Percentiles rank a stretch among this genome's conserved stretches.
Evolutionary conservation across 2,888 invertebrate genomes (phyloP).

Genomic region (Adelognathus sp.): DNA sequence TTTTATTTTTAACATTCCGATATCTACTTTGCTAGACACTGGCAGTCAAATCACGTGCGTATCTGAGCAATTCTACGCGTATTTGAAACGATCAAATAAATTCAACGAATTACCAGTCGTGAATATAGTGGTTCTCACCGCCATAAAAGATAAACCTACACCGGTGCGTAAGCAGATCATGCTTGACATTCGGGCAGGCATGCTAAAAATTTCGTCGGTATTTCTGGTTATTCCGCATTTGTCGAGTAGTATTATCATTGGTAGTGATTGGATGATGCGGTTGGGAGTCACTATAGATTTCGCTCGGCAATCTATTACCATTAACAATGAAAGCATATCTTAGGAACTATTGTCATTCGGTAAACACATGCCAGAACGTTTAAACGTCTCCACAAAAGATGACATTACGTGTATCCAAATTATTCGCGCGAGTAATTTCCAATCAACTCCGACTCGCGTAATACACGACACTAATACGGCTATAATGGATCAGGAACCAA

Average conservation of each 20-base stretch:
- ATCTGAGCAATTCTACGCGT: neutral
- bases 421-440: neutral
- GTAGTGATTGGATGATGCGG: neutral
- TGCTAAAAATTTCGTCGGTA: neutral
- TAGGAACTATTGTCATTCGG: constrained; percentile 6
- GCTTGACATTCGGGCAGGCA: neutral
- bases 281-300: neutral
- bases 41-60: neutral
- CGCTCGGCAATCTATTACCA: neutral
- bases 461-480: too few relatives aligned
- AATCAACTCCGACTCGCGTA: constrained; percentile 69
- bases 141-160: neutral
- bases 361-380: neutral
- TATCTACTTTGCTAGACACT: neutral
- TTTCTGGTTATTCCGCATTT: constrained; percentile 10
- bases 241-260: neutral
- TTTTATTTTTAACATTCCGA: neutral
- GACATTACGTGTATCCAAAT: neutral
- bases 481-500: too few relatives aligned
- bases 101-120: neutral
- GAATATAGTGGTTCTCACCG: neutral
- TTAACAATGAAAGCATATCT: neutral
- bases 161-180: neutral
- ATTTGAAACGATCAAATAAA: neutral
- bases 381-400: constrained; percentile 57